A percentile compares a stretch with the other conserved stretches of the same genome.
Evolutionary conservation across 1,140 invertebrate species (phyloP).

Genomic region (Platyscapa corneri): DNA sequence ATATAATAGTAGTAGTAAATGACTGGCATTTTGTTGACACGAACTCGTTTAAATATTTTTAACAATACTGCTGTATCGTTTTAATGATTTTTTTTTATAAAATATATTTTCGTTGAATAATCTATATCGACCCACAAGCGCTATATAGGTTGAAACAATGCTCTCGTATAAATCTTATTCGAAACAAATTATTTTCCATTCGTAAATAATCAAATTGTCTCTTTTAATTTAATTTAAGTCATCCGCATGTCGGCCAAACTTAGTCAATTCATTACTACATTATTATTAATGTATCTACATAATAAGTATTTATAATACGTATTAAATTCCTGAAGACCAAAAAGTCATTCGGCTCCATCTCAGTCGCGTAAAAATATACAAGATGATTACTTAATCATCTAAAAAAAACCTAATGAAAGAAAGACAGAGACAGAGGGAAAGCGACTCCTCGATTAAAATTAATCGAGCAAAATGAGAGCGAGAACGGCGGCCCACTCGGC

Average conservation of each 20-base stretch:
- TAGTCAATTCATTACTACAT: neutral
- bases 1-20: no score
- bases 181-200: neutral
- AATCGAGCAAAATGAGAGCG: conserved; percentile 29
- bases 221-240: neutral
- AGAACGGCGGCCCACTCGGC: neutral
- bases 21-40: no score
- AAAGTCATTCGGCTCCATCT: neutral
- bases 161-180: neutral
- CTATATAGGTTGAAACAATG: neutral
- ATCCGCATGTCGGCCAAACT: neutral
- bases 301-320: neutral
- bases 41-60: no score
- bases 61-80: no score
- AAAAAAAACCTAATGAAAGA: neutral
- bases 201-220: neutral
- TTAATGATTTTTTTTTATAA: no score
- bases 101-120: no score
- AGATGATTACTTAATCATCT: neutral
- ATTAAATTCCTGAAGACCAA: neutral
- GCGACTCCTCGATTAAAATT: conserved; percentile 33
- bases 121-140: no score
- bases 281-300: neutral
- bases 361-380: conserved; percentile 4
- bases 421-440: neutral